Percentiles rank a stretch among this genome's conserved stretches.
phyloP scores from a whole-genome alignment of 1,140 invertebrate genomes.

The Scaptomyza pallida region DNA sequence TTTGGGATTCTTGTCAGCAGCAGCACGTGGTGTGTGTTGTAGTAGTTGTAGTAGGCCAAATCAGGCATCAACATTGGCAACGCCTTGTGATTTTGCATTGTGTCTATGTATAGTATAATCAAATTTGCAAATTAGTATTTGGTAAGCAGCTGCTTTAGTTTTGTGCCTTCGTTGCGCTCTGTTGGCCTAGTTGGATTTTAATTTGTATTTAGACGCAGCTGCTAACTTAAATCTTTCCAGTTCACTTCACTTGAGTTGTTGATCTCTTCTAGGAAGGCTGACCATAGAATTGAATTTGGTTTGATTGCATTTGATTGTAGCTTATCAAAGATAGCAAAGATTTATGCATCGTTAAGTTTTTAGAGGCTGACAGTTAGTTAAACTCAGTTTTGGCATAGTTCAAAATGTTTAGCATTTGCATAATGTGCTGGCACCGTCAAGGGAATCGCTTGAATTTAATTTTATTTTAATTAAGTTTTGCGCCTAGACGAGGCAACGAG shows the following conservation, averaged over 20 bases:
- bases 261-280: conserved; percentile 40
- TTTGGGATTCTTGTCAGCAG: conserved; percentile 29
- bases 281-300: conserved; percentile 78
- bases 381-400: neutral
- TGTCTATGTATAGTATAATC: conserved; percentile 48
- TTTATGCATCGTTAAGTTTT: conserved; percentile 78
- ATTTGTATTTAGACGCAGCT: conserved; percentile 68
- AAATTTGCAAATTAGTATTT: conserved; percentile 68
- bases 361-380: conserved; percentile 10
- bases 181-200: conserved; percentile 51
- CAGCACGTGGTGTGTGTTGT: neutral
- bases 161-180: conserved; percentile 16
- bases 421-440: conserved; percentile 10
- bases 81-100: conserved; percentile 17
- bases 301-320: conserved; percentile 82
- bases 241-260: conserved; percentile 68
- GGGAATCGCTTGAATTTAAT: conserved; percentile 48
- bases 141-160: conserved; percentile 25
- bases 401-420: conserved; percentile 21
- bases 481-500: conserved; percentile 3
- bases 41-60: neutral
- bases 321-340: conserved; percentile 67
- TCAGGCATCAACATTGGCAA: conserved; percentile 5
- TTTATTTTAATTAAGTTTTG: conserved; percentile 71
- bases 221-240: conserved; percentile 60